phyloP scores from a whole-genome alignment of 2,113 vertebrate genomes.

The Stegastes partitus region DNA sequence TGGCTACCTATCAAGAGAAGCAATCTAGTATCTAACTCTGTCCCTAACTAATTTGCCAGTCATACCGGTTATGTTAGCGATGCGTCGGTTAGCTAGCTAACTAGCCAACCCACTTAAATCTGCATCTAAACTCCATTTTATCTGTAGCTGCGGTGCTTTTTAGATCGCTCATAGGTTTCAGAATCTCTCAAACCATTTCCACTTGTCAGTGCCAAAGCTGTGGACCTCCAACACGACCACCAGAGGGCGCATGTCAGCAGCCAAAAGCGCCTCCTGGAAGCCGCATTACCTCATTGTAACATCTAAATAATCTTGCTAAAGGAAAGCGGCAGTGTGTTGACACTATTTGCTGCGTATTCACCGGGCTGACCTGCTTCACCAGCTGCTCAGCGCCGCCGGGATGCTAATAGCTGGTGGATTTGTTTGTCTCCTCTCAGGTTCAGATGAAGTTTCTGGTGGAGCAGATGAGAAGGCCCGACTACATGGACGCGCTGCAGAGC shows the following conservation, averaged over 20 bases:
- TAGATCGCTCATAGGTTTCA: too few species aligned
- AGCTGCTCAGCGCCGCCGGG: conserved; percentile 27
- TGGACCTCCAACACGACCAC: conserved; percentile 10
- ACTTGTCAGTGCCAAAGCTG: neutral
- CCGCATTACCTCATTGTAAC: conserved; percentile 22
- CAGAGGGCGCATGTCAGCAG: conserved; percentile 15
- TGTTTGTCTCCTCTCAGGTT: conserved; percentile 84
- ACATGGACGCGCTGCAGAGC: conserved; percentile 97
- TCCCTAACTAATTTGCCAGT: neutral
- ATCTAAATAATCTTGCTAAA: neutral
- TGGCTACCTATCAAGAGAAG: too few species aligned
- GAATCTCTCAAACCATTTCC: neutral
- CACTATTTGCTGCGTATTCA: conserved; percentile 5
- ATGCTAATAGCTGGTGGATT: neutral
- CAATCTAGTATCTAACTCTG: neutral
- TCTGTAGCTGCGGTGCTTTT: neutral
- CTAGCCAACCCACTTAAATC: neutral
- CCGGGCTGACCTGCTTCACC: neutral
- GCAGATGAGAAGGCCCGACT: conserved; percentile 97
- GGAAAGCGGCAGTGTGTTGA: conserved; percentile 11
- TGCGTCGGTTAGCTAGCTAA: neutral
- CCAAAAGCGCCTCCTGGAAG: neutral
- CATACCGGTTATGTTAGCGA: neutral
- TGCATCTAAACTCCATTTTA: too few species aligned
- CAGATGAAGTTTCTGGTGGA: conserved; percentile 99